phyloP scores from a whole-genome alignment of 1,140 invertebrate genomes.

The Radopholus similis region DNA sequence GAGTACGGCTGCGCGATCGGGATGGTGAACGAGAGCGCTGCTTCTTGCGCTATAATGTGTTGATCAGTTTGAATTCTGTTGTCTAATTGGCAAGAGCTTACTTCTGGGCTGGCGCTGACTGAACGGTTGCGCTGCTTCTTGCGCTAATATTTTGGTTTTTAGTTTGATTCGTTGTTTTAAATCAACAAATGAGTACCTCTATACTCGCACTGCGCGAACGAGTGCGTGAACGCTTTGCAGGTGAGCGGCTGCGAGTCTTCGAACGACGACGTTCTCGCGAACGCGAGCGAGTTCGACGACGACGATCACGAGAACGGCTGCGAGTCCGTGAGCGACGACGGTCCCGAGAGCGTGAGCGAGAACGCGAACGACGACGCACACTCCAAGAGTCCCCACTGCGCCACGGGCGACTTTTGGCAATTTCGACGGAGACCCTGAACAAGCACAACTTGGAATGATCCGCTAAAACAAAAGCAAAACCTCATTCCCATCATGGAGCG shows the following conservation, averaged over 20 bases:
- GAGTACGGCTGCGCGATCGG: constrained; percentile 13
- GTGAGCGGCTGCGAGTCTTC: not conserved
- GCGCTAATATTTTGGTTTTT: not conserved
- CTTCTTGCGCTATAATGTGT: not conserved
- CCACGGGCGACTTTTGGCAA: constrained; percentile 42
- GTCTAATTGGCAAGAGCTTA: not conserved
- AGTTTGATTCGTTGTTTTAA: not conserved
- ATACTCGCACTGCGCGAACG: constrained; percentile 10
- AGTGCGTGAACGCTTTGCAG: not conserved
- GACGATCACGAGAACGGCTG: constrained; percentile 9
- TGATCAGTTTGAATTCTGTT: not conserved
- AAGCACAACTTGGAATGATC: not conserved
- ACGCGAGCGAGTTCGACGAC: constrained; percentile 2
- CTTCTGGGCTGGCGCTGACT: not conserved
- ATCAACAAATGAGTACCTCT: not conserved
- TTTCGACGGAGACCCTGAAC: constrained; percentile 43
- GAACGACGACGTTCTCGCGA: constrained; percentile 12
- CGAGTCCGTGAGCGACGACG: constrained; percentile 18
- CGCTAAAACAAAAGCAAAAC: constrained; percentile 9
- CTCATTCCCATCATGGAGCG: constrained; percentile 42
- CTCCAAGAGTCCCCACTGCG: constrained; percentile 14
- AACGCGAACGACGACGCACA: constrained; percentile 25
- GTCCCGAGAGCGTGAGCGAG: constrained; percentile 11
- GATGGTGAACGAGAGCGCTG: constrained; percentile 12
- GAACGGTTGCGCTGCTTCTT: not conserved